These are phyloP conservation scores for Brienomyrus longianalis DNA, from an alignment of 2,113 vertebrate genomes.

Conservation along the genomic window DNA sequence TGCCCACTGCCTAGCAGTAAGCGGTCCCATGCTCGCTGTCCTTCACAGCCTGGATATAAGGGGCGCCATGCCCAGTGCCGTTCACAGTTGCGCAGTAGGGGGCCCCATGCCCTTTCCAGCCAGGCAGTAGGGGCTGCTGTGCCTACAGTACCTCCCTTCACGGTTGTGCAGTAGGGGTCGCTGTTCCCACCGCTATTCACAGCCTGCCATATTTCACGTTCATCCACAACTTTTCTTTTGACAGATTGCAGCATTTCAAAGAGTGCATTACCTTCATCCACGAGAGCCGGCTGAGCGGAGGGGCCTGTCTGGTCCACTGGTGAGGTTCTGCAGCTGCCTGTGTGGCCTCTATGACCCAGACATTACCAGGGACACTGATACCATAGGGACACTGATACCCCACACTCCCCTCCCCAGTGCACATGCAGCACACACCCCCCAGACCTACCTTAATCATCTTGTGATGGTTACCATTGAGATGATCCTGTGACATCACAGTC, in stretches of 20 bases:
- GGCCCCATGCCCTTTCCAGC: too few relatives aligned
- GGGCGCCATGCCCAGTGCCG: too few relatives aligned
- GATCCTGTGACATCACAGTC: background rate
- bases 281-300: conserved; percentile 69
- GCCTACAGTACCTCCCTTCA: background rate
- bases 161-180: background rate
- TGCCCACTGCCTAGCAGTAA: background rate
- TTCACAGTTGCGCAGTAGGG: background rate
- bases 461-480: background rate
- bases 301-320: conserved; percentile 82
- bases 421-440: background rate
- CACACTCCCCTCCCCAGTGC: background rate
- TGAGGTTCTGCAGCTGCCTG: conserved; percentile 44
- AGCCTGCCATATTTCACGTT: background rate
- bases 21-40: too few relatives aligned
- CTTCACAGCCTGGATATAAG: background rate
- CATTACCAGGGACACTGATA: background rate
- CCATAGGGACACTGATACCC: background rate
- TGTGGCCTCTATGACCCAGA: background rate
- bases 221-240: conserved; percentile 18
- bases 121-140: too few relatives aligned
- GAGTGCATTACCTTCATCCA: conserved; percentile 81
- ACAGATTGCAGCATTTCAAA: conserved; percentile 78
- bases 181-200: background rate
- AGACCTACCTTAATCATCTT: background rate